Conservation (phyloP, 2,113 vertebrate genomes). For the Mesitornis unicolor region DNA sequence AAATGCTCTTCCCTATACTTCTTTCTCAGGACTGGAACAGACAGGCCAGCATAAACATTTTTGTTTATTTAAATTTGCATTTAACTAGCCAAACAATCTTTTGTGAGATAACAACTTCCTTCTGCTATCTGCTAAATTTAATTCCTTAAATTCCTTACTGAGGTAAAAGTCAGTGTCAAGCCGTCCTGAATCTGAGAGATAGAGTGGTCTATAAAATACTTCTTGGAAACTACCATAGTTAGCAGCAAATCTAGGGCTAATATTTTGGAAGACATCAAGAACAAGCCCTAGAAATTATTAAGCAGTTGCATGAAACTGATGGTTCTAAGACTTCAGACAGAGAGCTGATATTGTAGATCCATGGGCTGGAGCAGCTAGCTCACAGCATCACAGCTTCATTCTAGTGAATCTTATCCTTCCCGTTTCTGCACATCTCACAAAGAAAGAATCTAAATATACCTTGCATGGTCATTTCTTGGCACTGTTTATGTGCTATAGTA, state of each 20-base stretch:
- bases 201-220: neutral
- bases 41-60: neutral
- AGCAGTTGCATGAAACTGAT: neutral
- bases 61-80: neutral
- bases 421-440: neutral
- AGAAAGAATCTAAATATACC: neutral
- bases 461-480: neutral
- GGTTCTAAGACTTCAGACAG: neutral
- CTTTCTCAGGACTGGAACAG: neutral
- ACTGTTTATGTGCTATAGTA: neutral
- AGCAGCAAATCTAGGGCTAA: neutral
- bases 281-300: neutral
- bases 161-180: neutral
- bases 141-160: neutral
- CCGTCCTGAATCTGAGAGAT: neutral
- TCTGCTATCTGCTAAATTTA: neutral
- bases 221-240: neutral
- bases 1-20: neutral
- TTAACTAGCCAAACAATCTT: neutral
- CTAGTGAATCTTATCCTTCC: neutral
- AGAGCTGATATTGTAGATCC: fast-evolving
- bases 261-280: neutral
- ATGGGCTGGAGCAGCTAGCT: neutral
- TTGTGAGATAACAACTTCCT: neutral
- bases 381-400: too few relatives aligned